Conservation (phyloP, 2,113 vertebrate genomes). For the Trematomus loennbergii region DNA sequence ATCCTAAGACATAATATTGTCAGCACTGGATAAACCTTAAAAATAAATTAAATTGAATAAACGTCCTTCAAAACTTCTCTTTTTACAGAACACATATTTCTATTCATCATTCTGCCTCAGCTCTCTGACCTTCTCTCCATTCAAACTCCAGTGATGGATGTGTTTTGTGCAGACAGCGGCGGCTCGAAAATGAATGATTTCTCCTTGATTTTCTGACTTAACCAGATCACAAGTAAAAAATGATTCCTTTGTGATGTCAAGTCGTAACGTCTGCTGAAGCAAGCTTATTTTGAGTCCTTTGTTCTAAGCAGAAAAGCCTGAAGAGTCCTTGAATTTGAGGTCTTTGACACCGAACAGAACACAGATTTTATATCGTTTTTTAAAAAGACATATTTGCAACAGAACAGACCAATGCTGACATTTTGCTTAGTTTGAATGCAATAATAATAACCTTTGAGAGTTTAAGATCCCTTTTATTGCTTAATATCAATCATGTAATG, state of each 20-base stretch:
- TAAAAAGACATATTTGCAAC: background rate
- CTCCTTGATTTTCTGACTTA: conserved; percentile 70
- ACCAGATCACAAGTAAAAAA: conserved; percentile 55
- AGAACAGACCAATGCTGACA: background rate
- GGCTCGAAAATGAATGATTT: conserved; percentile 40
- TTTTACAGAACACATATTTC: background rate
- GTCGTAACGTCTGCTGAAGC: conserved; percentile 13
- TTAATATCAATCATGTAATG: too few species aligned
- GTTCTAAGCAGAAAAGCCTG: background rate
- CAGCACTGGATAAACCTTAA: background rate
- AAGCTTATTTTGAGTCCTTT: background rate
- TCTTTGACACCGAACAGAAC: background rate
- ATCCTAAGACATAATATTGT: background rate
- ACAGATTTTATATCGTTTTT: background rate
- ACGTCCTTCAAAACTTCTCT: conserved; percentile 2
- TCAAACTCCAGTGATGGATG: conserved; percentile 57
- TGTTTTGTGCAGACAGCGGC: conserved; percentile 16
- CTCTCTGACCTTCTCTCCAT: conserved; percentile 42
- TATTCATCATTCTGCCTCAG: conserved; percentile 14
- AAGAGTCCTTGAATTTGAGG: conserved; percentile 15
- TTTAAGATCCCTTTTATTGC: too few species aligned
- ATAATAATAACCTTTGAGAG: too few species aligned
- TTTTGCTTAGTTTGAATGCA: too few species aligned
- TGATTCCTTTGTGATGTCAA: conserved; percentile 14
- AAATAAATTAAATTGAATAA: conserved; percentile 14